Percentiles rank a stretch among this genome's conserved stretches.
These are phyloP conservation scores for Esox niger DNA, from an alignment of 2,113 vertebrate genomes.

Conservation along the genomic window DNA sequence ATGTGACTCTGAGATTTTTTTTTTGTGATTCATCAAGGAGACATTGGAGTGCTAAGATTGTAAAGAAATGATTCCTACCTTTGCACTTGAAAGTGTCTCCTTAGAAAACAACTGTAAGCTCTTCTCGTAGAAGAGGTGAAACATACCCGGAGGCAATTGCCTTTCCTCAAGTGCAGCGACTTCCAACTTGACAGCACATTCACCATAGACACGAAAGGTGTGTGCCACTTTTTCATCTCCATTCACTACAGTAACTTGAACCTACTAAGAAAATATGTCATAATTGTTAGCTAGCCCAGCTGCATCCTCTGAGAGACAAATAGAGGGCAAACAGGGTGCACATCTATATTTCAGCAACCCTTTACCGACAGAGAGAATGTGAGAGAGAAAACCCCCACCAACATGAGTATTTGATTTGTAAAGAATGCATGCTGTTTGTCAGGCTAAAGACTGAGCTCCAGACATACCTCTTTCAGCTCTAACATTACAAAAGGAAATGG, in stretches of 20 bases:
- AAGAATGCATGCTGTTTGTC: constrained; percentile 59
- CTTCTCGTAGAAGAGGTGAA: constrained; percentile 29
- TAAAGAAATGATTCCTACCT: background rate
- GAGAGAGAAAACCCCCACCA: constrained; percentile 41
- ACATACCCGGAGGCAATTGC: constrained; percentile 36
- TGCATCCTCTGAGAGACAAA: constrained; percentile 36
- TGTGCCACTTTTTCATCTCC: constrained; percentile 23
- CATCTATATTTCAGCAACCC: constrained; percentile 69
- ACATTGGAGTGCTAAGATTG: background rate
- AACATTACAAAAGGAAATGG: background rate
- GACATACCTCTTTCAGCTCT: constrained; percentile 31
- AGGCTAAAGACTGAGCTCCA: constrained; percentile 25
- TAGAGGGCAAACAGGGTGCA: constrained; percentile 49
- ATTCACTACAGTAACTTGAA: constrained; percentile 16
- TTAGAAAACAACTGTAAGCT: constrained; percentile 35
- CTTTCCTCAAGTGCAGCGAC: background rate
- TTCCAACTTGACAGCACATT: constrained; percentile 15
- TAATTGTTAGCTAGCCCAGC: constrained; percentile 16
- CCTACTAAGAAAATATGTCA: constrained; percentile 39
- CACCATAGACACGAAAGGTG: constrained; percentile 24
- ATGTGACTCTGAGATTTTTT: too few relatives aligned
- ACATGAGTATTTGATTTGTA: constrained; percentile 38
- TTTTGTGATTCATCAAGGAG: background rate
- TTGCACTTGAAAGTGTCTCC: background rate
- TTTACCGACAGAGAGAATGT: constrained; percentile 5